Evolutionary conservation across 2,113 vertebrate species (phyloP), one percentile per base, ranked within the genome.

Genomic region (Callorhinus ursinus): DNA sequence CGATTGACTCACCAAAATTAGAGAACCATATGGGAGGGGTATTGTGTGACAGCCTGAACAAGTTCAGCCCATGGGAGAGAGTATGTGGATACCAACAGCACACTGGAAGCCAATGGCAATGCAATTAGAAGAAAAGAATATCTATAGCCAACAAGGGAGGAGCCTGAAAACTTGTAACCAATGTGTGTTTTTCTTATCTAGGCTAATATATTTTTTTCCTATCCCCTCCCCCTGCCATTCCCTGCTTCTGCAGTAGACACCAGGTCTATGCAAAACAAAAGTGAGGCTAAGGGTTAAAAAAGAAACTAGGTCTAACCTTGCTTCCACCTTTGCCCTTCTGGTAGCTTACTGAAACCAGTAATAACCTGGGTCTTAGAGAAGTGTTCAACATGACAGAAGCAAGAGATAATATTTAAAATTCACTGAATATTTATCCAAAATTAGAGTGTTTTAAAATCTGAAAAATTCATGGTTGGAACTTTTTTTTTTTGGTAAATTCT

Each of bases 1-100:
- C 65, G 4, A 57, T 5, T n/a, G 22, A 18, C 11, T 24, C 0
- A 24, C 4, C 14, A 24, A 49, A 71, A 77, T 46, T 24, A 59
- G 46, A 72, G 21, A 80, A 26, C 1, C 26, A 4, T 14, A 11
- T 53, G 36, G 22, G 13, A 19, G 5, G 6, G 0, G 3, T 53
- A 9, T 21, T 51, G 4, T 28, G 21, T 12, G 18, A 18, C 0
- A 72, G 5, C 2, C 15, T 79, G 39, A 42, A 2, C 0, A 76
- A 39, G 72, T 4, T 16, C 4, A 16, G 12, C 71, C 11, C 4
- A 15, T 42, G 53, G 14, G n/a, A 36, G 6, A 36, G 53, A 90
- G n/a, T 18, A 46, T 42, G 28, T 51, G 11, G 5, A 77, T 57
- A 19, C 7, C 24, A 81, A 19, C 2, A n/a, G 16, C 2, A 5